Percentiles rank a stretch among this genome's conserved stretches.
Conservation (phyloP, 2,888 invertebrate species). For the Phrixothrix hirtus region DNA sequence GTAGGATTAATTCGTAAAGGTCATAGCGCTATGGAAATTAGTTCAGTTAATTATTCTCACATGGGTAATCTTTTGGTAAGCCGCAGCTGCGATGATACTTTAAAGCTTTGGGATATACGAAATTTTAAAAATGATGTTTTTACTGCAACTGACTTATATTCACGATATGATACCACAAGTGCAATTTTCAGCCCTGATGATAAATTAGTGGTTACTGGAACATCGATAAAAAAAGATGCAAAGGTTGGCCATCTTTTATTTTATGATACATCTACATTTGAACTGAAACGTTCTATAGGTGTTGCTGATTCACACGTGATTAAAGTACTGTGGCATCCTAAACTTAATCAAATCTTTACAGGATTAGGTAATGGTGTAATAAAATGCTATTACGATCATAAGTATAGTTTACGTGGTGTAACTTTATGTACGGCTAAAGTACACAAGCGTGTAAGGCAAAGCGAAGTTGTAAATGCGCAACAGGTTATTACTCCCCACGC, state of each 20-base stretch:
- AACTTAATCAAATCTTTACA: constrained; percentile 94
- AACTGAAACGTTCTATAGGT: constrained; percentile 72
- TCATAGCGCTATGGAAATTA: constrained; percentile 81
- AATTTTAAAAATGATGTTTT: constrained; percentile 78
- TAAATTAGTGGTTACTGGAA: constrained; percentile 82
- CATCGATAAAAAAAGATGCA: constrained; percentile 71
- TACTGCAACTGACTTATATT: constrained; percentile 71
- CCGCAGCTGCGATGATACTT: constrained; percentile 86
- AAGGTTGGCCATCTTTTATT: constrained; percentile 73
- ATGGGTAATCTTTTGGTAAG: constrained; percentile 75
- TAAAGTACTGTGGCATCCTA: constrained; percentile 93
- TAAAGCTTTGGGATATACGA: constrained; percentile 94
- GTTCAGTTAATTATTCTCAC: constrained; percentile 86
- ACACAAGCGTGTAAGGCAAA: constrained; percentile 75
- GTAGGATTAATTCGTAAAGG: constrained; percentile 76
- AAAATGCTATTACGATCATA: constrained; percentile 89
- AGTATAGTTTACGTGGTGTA: constrained; percentile 85
- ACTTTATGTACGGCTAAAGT: constrained; percentile 85
- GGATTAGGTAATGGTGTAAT: constrained; percentile 90
- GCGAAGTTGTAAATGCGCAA: constrained; percentile 86
- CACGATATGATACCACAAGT: constrained; percentile 82
- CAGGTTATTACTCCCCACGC: constrained; percentile 97
- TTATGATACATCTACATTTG: constrained; percentile 76
- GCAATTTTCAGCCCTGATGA: constrained; percentile 93
- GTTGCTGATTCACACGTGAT: constrained; percentile 84